Evolutionary conservation across 1,140 invertebrate species (phyloP), one percentile per base, ranked within the genome.

Genomic region (Diprion similis): DNA sequence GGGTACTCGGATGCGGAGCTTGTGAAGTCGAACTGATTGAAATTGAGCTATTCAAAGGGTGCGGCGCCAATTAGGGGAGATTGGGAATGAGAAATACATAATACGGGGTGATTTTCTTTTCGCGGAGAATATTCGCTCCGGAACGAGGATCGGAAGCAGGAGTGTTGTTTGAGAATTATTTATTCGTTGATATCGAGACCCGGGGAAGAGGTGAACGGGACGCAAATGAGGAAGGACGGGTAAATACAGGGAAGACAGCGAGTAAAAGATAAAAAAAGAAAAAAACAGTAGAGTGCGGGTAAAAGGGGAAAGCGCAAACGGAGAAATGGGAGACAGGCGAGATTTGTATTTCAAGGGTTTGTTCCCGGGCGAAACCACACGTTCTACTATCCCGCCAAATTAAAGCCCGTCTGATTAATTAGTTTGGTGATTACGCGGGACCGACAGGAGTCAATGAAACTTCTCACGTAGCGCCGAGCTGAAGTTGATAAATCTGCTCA

Each of bases 1-100:
- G 24, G 24, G 24, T 37, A 37, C 24, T 37, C 6, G 24, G 24
- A 37, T 9, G n/a, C 51, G 24, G 24, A 37, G 24, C 51, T 15
- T 13, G n/a, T 59, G 51, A 59, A 59, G 51, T 59, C 51, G 51
- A 59, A 59, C 51, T 59, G 51, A 59, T 59, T 13, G 51, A 59
- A 59, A 59, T 59, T 59, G 51, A 59, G 51, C 51, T 13, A 59
- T 59, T 59, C 51, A 59, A 59, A 59, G 11, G n/a, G 11, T 17
- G n/a, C n/a, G 11, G n/a, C 51, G 3, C 11, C 51, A 17, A 59
- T 59, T 10, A 59, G 51, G 51, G 51, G n/a, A 15, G 51, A 37
- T 17, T 59, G 51, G 51, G n/a, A 37, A 4, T 3, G 24, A 37
- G 24, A 37, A 37, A 37, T 37, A 37, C 6, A 37, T 37, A 37